Percentiles rank a stretch among this genome's conserved stretches.
These are phyloP conservation scores for Mugil cephalus DNA, from an alignment of 2,113 vertebrate genomes.

Conservation along the genomic window DNA sequence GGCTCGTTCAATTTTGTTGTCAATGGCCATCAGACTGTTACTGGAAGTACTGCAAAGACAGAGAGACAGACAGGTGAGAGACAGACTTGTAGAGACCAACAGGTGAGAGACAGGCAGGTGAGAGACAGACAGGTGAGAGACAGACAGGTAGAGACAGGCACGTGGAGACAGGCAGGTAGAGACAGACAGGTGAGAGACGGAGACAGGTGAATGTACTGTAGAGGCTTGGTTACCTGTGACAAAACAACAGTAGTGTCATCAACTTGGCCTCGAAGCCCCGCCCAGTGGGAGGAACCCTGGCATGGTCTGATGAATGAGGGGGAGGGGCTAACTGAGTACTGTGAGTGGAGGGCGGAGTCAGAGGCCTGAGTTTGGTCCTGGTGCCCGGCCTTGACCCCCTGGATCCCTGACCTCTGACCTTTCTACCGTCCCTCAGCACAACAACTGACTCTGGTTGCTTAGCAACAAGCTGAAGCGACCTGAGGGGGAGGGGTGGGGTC, in stretches of 20 bases:
- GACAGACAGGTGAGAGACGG: neutral
- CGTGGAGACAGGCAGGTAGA: no score
- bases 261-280: constrained; percentile 42
- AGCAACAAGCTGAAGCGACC: constrained; percentile 37
- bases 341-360: neutral
- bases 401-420: constrained; percentile 32
- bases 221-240: constrained; percentile 56
- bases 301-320: constrained; percentile 36
- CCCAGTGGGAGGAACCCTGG: neutral
- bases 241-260: constrained; percentile 62
- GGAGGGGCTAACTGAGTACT: neutral
- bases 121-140: neutral
- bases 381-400: constrained; percentile 64
- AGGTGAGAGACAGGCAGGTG: neutral
- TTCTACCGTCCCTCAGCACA: constrained; percentile 33
- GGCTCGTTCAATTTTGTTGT: constrained; percentile 89
- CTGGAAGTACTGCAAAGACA: constrained; percentile 76
- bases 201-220: neutral
- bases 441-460: constrained; percentile 29
- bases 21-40: constrained; percentile 83
- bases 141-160: constrained; percentile 6
- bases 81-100: neutral
- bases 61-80: constrained; percentile 23
- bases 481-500: constrained; percentile 50
- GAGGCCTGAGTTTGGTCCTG: neutral